A percentile compares a stretch with the other conserved stretches of the same genome.
phyloP scores from a whole-genome alignment of 2,113 vertebrate genomes.

The Chloebia gouldiae region DNA sequence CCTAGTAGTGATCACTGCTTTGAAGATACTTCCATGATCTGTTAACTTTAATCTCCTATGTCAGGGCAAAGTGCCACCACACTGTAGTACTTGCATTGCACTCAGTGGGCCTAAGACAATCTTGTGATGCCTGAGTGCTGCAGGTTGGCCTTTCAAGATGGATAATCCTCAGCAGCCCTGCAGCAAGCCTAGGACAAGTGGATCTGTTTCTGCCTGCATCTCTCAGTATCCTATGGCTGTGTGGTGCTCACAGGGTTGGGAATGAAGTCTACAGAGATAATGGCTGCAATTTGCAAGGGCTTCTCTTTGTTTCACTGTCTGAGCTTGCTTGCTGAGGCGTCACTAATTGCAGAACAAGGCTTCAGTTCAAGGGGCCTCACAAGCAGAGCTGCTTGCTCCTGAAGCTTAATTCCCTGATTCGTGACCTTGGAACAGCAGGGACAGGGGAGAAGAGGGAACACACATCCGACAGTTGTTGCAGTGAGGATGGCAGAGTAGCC shows the following conservation, averaged over 20 bases:
- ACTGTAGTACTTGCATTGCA: neutral
- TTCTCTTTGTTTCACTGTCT: constrained; percentile 41
- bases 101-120: neutral
- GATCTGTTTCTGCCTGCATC: neutral
- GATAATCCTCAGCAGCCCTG: neutral
- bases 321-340: constrained; percentile 37
- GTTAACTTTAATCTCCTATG: neutral
- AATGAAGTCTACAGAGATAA: constrained; percentile 45
- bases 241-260: neutral
- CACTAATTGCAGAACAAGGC: constrained; percentile 52
- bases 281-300: constrained; percentile 49
- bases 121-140: neutral
- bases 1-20: neutral
- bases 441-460: neutral
- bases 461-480: neutral
- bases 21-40: neutral
- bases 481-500: neutral
- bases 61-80: neutral
- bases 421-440: constrained; percentile 53
- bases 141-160: neutral
- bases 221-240: neutral
- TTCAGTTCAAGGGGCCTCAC: constrained; percentile 39
- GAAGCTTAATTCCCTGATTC: constrained; percentile 49
- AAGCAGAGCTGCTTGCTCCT: neutral
- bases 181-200: neutral